These are phyloP conservation scores for Rhynchonycteris naso DNA, from an alignment of 2,797 vertebrate species.

Conservation along the genomic window DNA sequence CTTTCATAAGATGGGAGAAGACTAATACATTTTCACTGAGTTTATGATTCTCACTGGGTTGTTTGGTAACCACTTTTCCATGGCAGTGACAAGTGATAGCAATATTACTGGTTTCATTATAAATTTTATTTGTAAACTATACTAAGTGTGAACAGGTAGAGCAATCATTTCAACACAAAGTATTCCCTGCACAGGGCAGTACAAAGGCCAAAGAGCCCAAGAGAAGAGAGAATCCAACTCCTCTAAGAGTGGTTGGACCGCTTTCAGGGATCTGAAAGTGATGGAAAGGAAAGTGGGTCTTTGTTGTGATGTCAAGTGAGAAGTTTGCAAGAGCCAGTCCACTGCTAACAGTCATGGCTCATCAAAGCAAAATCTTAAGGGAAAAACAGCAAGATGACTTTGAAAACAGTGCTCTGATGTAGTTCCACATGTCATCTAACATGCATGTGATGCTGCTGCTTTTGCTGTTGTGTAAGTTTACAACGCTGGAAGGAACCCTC, in stretches of 20 bases:
- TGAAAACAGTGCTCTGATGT: background rate
- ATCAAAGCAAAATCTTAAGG: background rate
- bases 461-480: too few species aligned
- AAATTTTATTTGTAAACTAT: background rate
- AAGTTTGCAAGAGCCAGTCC: background rate
- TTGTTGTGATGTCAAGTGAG: background rate
- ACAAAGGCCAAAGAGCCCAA: background rate
- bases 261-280: background rate
- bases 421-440: background rate
- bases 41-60: background rate
- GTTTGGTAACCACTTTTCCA: background rate
- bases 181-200: background rate
- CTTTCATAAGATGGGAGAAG: background rate
- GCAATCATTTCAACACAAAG: background rate
- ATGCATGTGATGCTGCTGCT: rapidly evolving
- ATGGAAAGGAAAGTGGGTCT: background rate
- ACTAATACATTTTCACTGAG: background rate
- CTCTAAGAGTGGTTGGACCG: background rate
- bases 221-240: background rate
- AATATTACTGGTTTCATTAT: background rate
- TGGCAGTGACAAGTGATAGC: background rate
- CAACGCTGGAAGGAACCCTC: background rate
- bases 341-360: background rate
- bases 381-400: background rate
- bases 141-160: background rate